Conservation (phyloP, 2,797 vertebrate species). For the Phrynocephalus guinanensis region DNA sequence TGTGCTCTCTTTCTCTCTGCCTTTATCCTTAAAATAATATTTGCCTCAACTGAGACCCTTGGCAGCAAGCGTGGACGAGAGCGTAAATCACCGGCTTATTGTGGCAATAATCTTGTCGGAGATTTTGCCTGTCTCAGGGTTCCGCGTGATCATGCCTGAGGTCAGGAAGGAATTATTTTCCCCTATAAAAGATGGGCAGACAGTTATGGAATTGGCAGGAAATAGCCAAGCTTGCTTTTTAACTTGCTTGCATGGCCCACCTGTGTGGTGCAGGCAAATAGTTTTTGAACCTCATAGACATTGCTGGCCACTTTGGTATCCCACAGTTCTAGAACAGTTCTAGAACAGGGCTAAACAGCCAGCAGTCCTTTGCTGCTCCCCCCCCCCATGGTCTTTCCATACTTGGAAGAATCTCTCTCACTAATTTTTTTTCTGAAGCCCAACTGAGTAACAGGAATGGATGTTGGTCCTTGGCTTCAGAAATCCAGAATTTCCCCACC, state of each 20-base stretch:
- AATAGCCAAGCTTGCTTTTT: background rate
- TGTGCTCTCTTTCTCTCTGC: conserved; percentile 38
- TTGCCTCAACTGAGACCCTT: conserved; percentile 58
- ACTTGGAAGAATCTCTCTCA: background rate
- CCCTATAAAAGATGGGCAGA: background rate
- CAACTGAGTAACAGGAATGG: background rate
- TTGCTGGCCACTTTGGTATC: background rate
- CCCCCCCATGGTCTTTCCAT: background rate
- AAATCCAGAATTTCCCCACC: background rate
- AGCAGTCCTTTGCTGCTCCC: background rate
- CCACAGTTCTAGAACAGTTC: background rate
- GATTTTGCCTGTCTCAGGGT: background rate
- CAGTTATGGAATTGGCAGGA: background rate
- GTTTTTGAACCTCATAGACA: background rate
- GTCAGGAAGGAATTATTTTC: background rate
- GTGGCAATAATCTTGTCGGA: conserved; percentile 57
- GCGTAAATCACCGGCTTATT: conserved; percentile 59
- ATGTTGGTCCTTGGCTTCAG: background rate
- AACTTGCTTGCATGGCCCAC: background rate
- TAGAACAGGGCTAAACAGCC: background rate
- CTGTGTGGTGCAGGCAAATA: background rate
- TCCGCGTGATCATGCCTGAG: background rate
- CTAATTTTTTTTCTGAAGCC: background rate
- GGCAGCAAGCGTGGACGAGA: conserved; percentile 62
- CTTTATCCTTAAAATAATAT: conserved; percentile 60